Evolutionary conservation across 2,797 vertebrate species (phyloP).

Genomic region (Peromyscus nudipes): DNA sequence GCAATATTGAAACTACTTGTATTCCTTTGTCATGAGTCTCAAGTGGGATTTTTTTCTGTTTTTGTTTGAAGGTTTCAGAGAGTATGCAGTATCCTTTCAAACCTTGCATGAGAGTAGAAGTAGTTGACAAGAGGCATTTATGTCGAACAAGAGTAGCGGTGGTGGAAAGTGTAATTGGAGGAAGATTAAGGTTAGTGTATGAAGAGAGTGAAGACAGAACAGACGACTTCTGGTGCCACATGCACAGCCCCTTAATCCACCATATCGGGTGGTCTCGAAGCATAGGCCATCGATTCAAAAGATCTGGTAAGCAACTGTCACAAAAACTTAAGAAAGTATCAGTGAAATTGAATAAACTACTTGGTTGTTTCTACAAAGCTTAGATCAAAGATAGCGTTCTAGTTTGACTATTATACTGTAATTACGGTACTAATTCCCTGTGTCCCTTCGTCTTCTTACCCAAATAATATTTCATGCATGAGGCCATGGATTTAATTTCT

Average conservation of each 20-base stretch:
- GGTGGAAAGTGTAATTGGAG: slow-evolving; percentile 97
- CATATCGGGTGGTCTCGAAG: slow-evolving; percentile 98
- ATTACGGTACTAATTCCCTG: slow-evolving; percentile 45
- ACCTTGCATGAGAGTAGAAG: slow-evolving; percentile 98
- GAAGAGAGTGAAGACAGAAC: slow-evolving; percentile 97
- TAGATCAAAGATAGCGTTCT: slow-evolving; percentile 40
- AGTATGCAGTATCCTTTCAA: slow-evolving; percentile 98
- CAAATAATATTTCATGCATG: background rate
- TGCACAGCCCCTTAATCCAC: slow-evolving; percentile 98
- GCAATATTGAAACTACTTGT: background rate
- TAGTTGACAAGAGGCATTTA: slow-evolving; percentile 98
- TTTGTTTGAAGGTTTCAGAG: slow-evolving; percentile 93
- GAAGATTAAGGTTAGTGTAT: slow-evolving; percentile 95
- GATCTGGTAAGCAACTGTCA: slow-evolving; percentile 92
- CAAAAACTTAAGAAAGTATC: background rate
- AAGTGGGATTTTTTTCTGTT: slow-evolving; percentile 38
- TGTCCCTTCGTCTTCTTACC: slow-evolving; percentile 25
- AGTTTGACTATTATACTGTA: slow-evolving; percentile 42
- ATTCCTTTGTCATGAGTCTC: slow-evolving; percentile 1
- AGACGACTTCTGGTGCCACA: slow-evolving; percentile 99
- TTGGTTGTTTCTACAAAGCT: slow-evolving; percentile 58
- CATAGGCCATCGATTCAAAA: slow-evolving; percentile 98
- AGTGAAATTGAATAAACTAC: slow-evolving; percentile 1
- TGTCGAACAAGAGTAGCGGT: slow-evolving; percentile 97
- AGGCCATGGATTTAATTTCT: background rate